Conservation (phyloP, 2,888 invertebrate species). For the Tachina lurida region DNA sequence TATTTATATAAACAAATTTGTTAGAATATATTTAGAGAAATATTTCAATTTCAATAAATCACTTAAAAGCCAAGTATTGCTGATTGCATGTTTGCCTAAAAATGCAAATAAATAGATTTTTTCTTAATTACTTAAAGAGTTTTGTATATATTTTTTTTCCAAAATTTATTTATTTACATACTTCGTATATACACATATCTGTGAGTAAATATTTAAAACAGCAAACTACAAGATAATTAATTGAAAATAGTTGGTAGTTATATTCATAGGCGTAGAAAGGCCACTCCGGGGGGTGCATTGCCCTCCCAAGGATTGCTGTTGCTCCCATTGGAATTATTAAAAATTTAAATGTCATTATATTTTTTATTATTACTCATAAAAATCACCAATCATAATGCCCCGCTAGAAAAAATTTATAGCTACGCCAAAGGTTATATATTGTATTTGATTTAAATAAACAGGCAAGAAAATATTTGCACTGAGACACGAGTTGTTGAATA, state of each 20-base stretch:
- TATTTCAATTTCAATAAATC: background rate
- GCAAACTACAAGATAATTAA: slow-evolving; percentile 15
- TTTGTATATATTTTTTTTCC: background rate
- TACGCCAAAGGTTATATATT: too few species aligned
- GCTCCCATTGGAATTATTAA: too few species aligned
- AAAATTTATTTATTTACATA: background rate
- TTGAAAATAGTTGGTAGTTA: slow-evolving; percentile 10
- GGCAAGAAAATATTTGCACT: slow-evolving; percentile 1
- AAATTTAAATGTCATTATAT: too few species aligned
- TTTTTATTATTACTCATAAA: too few species aligned
- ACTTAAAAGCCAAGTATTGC: background rate
- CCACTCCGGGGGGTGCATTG: too few species aligned
- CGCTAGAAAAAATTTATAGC: too few species aligned
- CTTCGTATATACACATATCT: background rate
- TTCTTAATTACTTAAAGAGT: slow-evolving; percentile 23
- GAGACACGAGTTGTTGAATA: slow-evolving; percentile 6
- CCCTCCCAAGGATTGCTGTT: too few species aligned
- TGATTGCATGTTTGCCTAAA: slow-evolving; percentile 8
- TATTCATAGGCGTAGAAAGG: too few species aligned
- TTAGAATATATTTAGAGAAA: background rate
- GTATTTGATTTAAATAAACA: slow-evolving; percentile 21
- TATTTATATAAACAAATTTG: background rate
- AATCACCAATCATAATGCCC: too few species aligned
- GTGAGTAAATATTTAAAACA: slow-evolving; percentile 14
- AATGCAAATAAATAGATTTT: slow-evolving; percentile 24